Conservation (phyloP, 1,140 invertebrate genomes). For the Drosophila funebris region DNA sequence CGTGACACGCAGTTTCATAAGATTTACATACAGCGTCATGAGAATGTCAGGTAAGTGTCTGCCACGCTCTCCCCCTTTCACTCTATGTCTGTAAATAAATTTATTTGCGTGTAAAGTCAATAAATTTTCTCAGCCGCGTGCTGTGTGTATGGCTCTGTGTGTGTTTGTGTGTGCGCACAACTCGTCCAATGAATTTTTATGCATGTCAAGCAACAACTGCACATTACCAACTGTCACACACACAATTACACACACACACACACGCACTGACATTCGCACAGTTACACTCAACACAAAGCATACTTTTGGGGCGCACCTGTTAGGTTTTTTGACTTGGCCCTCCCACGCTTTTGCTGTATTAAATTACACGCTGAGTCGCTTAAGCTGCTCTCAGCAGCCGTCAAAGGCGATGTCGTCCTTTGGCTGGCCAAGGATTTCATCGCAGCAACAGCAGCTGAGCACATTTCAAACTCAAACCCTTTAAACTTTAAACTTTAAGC, state of each 20-base stretch:
- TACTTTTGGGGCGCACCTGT: slow-evolving; percentile 72
- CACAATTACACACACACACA: slow-evolving; percentile 28
- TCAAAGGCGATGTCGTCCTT: slow-evolving; percentile 16
- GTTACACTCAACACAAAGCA: slow-evolving; percentile 57
- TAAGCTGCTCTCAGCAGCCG: slow-evolving; percentile 66
- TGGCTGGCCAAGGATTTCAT: neutral
- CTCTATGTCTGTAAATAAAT: slow-evolving; percentile 41
- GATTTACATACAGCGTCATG: slow-evolving; percentile 98
- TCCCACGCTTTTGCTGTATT: slow-evolving; percentile 57
- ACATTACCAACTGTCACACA: slow-evolving; percentile 44
- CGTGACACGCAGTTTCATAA: slow-evolving; percentile 98
- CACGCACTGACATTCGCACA: neutral
- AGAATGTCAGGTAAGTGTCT: slow-evolving; percentile 94
- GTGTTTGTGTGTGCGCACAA: slow-evolving; percentile 34
- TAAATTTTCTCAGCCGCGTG: slow-evolving; percentile 60
- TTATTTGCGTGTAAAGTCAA: slow-evolving; percentile 78
- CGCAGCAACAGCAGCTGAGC: neutral
- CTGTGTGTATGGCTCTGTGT: slow-evolving; percentile 12
- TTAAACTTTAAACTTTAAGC: slow-evolving; percentile 2
- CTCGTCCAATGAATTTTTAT: slow-evolving; percentile 71
- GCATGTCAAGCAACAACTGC: slow-evolving; percentile 52
- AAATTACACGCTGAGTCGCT: slow-evolving; percentile 73
- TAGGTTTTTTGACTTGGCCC: slow-evolving; percentile 35
- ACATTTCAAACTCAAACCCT: slow-evolving; percentile 10
- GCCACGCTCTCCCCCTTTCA: neutral